Percentiles rank a stretch among this genome's conserved stretches.
Evolutionary conservation across 2,797 vertebrate genomes (phyloP).

Genomic region (Cephalopachus bancanus): DNA sequence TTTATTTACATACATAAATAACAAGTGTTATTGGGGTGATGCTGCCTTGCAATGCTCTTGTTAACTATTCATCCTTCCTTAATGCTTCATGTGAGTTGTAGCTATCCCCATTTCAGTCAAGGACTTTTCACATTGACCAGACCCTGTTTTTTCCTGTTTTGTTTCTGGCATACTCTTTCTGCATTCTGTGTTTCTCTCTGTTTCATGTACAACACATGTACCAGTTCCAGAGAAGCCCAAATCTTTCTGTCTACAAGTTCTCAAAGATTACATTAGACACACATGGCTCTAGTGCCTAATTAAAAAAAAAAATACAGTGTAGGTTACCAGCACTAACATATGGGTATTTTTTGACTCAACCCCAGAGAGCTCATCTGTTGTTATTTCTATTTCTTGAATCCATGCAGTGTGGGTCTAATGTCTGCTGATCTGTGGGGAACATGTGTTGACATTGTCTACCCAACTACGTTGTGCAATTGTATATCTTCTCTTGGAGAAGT

Average conservation of each 20-base stretch:
- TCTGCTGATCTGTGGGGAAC: slow-evolving; percentile 7
- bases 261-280: neutral
- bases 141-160: neutral
- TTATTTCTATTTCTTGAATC: neutral
- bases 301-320: neutral
- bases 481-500: neutral
- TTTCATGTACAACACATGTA: neutral
- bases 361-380: neutral
- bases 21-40: neutral
- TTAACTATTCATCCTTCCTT: neutral
- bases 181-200: neutral
- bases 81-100: neutral
- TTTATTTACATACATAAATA: neutral
- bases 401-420: neutral
- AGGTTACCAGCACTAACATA: neutral
- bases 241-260: neutral
- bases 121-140: neutral
- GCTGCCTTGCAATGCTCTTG: neutral
- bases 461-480: neutral
- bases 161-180: neutral
- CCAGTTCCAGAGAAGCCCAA: neutral
- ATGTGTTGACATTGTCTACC: neutral
- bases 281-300: neutral
- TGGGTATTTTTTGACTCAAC: slow-evolving; percentile 14
- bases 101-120: neutral